phyloP scores from a whole-genome alignment of 2,888 invertebrate genomes.

The Xanthia icteritia region DNA sequence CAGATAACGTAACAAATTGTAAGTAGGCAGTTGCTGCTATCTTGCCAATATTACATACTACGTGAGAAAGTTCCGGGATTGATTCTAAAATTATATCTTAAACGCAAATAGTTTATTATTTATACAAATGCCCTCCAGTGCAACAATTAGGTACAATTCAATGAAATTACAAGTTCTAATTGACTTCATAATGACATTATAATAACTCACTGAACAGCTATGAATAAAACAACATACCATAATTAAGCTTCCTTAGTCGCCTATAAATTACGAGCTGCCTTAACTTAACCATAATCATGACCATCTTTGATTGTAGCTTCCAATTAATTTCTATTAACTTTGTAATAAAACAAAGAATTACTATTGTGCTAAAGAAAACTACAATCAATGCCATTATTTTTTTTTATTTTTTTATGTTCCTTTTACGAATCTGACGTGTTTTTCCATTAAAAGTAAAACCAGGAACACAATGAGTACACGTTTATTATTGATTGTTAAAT shows the following conservation, averaged over 20 bases:
- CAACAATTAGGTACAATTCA: background rate
- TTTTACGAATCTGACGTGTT: constrained; percentile 31
- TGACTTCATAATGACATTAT: constrained; percentile 7
- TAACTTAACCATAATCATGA: constrained; percentile 31
- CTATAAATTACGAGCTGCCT: constrained; percentile 29
- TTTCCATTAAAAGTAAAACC: constrained; percentile 38
- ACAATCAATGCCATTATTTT: constrained; percentile 16
- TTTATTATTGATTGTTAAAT: constrained; percentile 15
- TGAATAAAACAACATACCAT: constrained; percentile 12
- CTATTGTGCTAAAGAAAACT: constrained; percentile 15
- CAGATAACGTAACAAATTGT: constrained; percentile 31
- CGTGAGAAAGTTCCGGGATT: background rate
- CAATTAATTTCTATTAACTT: constrained; percentile 37
- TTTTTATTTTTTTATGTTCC: too few species aligned
- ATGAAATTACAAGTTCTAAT: background rate
- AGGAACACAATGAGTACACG: constrained; percentile 37
- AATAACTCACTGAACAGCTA: constrained; percentile 4
- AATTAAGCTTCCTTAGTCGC: constrained; percentile 43
- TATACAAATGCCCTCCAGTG: background rate
- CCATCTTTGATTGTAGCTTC: constrained; percentile 39
- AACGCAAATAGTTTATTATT: background rate
- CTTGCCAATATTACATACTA: background rate
- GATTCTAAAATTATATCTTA: background rate
- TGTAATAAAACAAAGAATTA: constrained; percentile 30
- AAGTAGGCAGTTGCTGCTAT: background rate